phyloP scores from a whole-genome alignment of 2,888 invertebrate genomes.

The Noctua janthina region DNA sequence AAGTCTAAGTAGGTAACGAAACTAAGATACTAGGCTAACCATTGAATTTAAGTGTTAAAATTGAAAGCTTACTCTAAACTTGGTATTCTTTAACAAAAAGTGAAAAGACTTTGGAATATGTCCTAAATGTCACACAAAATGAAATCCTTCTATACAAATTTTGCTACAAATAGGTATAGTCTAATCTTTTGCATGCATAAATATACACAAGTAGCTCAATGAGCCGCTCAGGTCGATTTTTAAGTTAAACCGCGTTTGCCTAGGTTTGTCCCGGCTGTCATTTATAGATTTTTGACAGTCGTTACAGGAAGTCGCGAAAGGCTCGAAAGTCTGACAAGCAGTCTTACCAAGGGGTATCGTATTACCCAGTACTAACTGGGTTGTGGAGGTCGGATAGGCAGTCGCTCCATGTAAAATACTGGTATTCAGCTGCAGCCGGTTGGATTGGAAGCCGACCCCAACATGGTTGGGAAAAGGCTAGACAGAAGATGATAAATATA shows the following conservation, averaged over 20 bases:
- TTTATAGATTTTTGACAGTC: background rate
- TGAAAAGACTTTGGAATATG: background rate
- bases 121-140: background rate
- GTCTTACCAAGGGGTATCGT: background rate
- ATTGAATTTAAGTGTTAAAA: conserved; percentile 5
- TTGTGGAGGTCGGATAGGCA: background rate
- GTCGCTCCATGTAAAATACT: background rate
- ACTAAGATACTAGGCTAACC: conserved; percentile 32
- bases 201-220: background rate
- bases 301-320: background rate
- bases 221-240: background rate
- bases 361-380: background rate
- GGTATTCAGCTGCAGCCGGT: background rate
- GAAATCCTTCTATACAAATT: background rate
- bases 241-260: background rate
- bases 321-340: background rate
- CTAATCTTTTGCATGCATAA: too few species aligned
- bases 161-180: background rate
- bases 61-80: conserved; percentile 9
- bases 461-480: background rate
- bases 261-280: background rate
- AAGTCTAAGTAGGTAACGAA: conserved; percentile 29
- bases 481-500: background rate
- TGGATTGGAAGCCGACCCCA: background rate
- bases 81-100: background rate